Evolutionary conservation across 1,140 invertebrate genomes (phyloP), one percentile per base, ranked within the genome.

Genomic region (Hesperophylax magnus): DNA sequence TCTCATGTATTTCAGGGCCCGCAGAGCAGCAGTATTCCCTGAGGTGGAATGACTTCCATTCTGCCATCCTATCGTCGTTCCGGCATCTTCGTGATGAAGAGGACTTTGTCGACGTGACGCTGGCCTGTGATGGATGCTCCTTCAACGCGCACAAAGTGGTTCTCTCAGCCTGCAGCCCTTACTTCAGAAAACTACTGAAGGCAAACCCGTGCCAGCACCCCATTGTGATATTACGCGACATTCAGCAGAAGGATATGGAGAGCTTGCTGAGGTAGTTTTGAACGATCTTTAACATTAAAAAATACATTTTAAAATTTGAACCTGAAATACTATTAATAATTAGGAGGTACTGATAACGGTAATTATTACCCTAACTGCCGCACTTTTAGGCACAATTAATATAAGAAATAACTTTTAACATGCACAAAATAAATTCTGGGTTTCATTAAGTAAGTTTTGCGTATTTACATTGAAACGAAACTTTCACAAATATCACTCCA

Each of bases 121-220:
- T 98, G 83, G 96, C 97, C 83, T 97, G 96, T 91, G 96, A 97
- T 86, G 96, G 95, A 82, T 93, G 94, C 85, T 96, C 94, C 72
- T 96, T 97, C 87, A 95, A 94, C 77, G 97, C 97, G 56, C 97
- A 98, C 91, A 97, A 97, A 91, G 94, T 93, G 85, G 96, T 98
- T 39, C 92, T 98, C 76, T 97, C 96, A 72, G 96, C 96, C 27
- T 97, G 96, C 91, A 97, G 96, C 88, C 96, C 96, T 11, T 98
- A 97, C 89, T 97, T 98, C 91, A 92, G 96, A 85, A 92, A 94
- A 85, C 90, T 98, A 82, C 92, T 98, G 85, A 97, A 97, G 91
- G 95, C 95, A 27, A 98, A 98, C 89, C 97, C 97, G 82, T 98
- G 96, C 89, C 95, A 97, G 87, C 97, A 98, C 89, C 97, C 97